phyloP scores from a whole-genome alignment of 2,888 invertebrate species.

The Plagodis dolabraria region DNA sequence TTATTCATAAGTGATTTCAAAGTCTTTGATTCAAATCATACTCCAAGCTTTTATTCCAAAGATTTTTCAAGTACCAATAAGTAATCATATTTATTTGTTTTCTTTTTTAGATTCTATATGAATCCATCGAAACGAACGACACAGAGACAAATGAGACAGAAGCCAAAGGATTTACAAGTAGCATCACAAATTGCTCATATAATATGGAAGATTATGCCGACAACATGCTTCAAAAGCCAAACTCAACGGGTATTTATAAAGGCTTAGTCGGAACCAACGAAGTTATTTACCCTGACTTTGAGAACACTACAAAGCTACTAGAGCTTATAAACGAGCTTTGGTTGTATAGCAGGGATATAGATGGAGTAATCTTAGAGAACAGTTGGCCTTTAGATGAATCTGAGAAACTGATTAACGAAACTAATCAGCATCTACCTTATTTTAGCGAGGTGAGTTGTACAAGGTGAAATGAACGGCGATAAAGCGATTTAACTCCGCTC shows the following conservation, averaged over 20 bases:
- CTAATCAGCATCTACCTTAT: constrained; percentile 72
- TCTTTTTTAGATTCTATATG: constrained; percentile 52
- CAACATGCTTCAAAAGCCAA: constrained; percentile 48
- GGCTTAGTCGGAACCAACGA: constrained; percentile 47
- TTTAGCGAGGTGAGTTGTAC: constrained; percentile 70
- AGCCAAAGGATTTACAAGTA: constrained; percentile 25
- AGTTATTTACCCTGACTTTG: constrained; percentile 66
- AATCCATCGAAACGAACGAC: constrained; percentile 26
- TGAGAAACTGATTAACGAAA: constrained; percentile 60
- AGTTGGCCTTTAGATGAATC: constrained; percentile 83
- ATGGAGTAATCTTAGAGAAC: constrained; percentile 80
- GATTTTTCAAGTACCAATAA: neutral
- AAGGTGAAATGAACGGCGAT: too few species aligned
- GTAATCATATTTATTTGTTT: neutral
- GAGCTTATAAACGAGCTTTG: constrained; percentile 59
- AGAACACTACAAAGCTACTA: constrained; percentile 34
- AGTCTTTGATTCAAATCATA: too few species aligned
- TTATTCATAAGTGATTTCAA: too few species aligned
- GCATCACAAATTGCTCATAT: constrained; percentile 29
- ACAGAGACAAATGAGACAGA: constrained; percentile 33
- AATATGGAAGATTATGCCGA: constrained; percentile 43
- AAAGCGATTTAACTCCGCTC: too few species aligned
- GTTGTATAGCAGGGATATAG: constrained; percentile 52
- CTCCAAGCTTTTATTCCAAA: too few species aligned
- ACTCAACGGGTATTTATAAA: constrained; percentile 49